phyloP scores from a whole-genome alignment of 2,797 vertebrate species.

The Anabas testudineus region DNA sequence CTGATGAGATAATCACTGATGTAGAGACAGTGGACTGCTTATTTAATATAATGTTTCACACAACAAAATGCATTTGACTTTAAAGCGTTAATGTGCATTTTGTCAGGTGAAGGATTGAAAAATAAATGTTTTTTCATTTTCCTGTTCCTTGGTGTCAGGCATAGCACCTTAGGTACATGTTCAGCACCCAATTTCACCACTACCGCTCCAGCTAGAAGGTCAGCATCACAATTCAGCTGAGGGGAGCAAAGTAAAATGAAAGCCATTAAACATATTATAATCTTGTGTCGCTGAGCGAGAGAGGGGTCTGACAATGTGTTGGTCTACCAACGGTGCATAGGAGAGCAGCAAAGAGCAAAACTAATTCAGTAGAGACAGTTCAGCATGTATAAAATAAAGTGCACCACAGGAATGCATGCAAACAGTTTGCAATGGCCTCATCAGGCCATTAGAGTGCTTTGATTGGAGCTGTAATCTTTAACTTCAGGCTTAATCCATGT shows the following conservation, averaged over 20 bases:
- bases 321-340: constrained; percentile 24
- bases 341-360: constrained; percentile 15
- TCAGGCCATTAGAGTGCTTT: too few relatives aligned
- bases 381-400: constrained; percentile 18
- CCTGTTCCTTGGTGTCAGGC: constrained; percentile 38
- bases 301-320: constrained; percentile 34
- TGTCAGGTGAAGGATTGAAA: constrained; percentile 16
- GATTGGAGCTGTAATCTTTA: background rate
- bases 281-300: constrained; percentile 37
- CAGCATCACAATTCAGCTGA: constrained; percentile 37
- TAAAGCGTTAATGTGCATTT: constrained; percentile 33
- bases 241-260: constrained; percentile 51
- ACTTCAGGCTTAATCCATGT: background rate
- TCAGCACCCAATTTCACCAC: constrained; percentile 1
- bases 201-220: constrained; percentile 34
- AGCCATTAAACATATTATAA: constrained; percentile 61
- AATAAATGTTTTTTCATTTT: background rate
- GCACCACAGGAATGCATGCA: background rate
- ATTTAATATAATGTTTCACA: constrained; percentile 32
- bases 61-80: constrained; percentile 30
- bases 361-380: constrained; percentile 15
- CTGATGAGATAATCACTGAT: constrained; percentile 29
- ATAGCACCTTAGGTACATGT: constrained; percentile 13
- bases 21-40: constrained; percentile 19
- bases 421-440: too few relatives aligned